Evolutionary conservation across 1,140 invertebrate genomes (phyloP), one percentile per base, ranked within the genome.

Genomic region (Bombus sibiricus): DNA sequence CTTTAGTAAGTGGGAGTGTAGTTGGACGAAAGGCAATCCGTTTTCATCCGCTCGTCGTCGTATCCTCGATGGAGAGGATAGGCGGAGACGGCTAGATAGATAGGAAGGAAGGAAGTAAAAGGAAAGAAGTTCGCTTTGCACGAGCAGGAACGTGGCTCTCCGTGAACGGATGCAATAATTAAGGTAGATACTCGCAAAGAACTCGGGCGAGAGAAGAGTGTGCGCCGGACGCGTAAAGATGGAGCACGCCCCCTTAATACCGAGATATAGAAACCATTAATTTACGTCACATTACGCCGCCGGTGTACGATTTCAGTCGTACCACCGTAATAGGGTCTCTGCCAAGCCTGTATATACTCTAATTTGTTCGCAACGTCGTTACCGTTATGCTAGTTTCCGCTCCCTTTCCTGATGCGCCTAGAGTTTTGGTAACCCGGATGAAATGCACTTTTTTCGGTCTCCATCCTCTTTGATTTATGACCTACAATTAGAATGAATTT

Each of bases 1-100:
- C 89, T 91, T 91, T 90, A 84, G 89, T 73, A 83, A 89, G 87
- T 83, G 86, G 80, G 81, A 90, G 87, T 88, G 81, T 72, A 83
- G 81, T 85, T 72, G 87, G 89, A 86, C 89, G 87, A 91, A 86
- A 87, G 87, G 90, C 90, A 90, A 91, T 91, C 87, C 89, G 89
- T 91, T 91, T 91, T 91, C 90, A 91, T 91, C 90, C 88, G 74
- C 25, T 81, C 80, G 89, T 72, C 83, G 72, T 90, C 72, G 76
- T 75, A 74, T 84, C 22, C 81, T 76, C 76, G 18, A 79, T 41
- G 72, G 34, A 13, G 37, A 25, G 39, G 39, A 25, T 28, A 25
- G 25, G 25, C 25, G 68, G 37, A 9, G 69, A n/a, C 8, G 18
- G 66, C 43, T 18, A 25, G 69, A 39, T 25, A 39, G 47, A 25